These are phyloP conservation scores for Aphis craccivora DNA, from an alignment of 1,140 invertebrate genomes.

Conservation along the genomic window DNA sequence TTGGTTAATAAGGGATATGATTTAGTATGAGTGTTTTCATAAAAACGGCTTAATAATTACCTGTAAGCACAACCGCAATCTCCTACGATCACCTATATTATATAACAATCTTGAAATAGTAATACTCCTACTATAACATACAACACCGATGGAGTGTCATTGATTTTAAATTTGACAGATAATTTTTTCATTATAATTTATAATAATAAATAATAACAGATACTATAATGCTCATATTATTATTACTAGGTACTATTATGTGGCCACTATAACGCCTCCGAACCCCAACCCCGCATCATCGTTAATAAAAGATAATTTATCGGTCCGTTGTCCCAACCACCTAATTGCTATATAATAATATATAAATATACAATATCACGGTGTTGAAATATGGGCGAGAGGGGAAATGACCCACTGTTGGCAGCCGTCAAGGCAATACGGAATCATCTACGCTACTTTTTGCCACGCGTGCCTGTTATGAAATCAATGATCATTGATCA, in stretches of 20 bases:
- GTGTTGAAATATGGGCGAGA: not conserved
- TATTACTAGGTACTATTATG: not conserved
- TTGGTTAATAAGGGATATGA: too few relatives aligned
- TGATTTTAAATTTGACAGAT: not conserved
- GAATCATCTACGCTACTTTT: not conserved
- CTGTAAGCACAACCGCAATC: not conserved
- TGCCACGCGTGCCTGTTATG: not conserved
- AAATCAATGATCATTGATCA: not conserved
- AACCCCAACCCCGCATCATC: not conserved
- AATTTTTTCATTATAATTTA: not conserved
- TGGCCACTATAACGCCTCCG: not conserved
- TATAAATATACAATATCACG: not conserved
- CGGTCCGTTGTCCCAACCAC: not conserved
- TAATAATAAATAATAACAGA: not conserved
- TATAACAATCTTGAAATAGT: not conserved
- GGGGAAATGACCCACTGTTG: not conserved
- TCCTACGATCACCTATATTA: not conserved
- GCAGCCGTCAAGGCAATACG: not conserved
- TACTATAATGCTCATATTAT: not conserved
- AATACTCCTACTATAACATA: not conserved
- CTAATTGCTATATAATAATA: not conserved
- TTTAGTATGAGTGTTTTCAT: too few relatives aligned
- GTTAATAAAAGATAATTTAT: conserved; percentile 1
- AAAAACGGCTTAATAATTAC: not conserved
- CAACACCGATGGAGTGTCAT: too few relatives aligned